Base-by-base conservation (phyloP, 2,888 invertebrate genomes). In the Neuroscelio doddi region DNA sequence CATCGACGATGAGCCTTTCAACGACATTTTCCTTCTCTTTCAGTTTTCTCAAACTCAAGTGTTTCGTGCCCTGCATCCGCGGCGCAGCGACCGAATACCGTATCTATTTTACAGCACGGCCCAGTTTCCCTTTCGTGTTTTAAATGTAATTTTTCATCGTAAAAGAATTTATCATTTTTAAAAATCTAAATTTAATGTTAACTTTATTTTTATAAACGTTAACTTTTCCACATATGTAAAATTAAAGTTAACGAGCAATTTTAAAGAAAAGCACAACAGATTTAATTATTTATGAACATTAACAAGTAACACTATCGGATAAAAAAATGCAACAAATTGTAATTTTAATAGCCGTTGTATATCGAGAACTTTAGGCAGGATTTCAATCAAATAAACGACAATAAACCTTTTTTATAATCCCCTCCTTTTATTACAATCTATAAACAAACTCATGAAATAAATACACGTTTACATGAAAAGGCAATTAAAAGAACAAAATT, bases 51-150 rank as follows among this genome's bases (percentile, higher is more conserved):
- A 12, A 12, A n/a, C n/a, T n/a, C n/a, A n/a, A 36, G 10, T 36
- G 12, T 14, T 14, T 36, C 10, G 36, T 36, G 36, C 14, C 62
- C 62, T 56, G 62, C 62, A 62, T 45, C n/a, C 55, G 51, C 41
- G 46, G 21, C 56, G 62, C 50, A 15, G 30, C 50, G 7, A 5
- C 10, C 32, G 10, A 32, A 12, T 7, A 3, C 32, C n/a, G 3
- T 32, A 12, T 41, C 24, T 21, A 15, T 38, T 17, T 16, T 38
- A 41, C 24, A 41, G 41, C 21, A n/a, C 24, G 24, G 41, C 8
- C 24, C 8, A 5, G 3, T 24, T 41, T 24, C 21, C 10, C 10
- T 17, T 14, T 8, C 34, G 3, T 5, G 10, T 34, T 34, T 12
- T 17, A 15, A 10, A 24, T 12, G 42, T 44, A 27, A 44, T 44